A percentile compares a stretch with the other conserved stretches of the same genome.
phyloP scores from a whole-genome alignment of 2,888 invertebrate species.

The Melieria picta region DNA sequence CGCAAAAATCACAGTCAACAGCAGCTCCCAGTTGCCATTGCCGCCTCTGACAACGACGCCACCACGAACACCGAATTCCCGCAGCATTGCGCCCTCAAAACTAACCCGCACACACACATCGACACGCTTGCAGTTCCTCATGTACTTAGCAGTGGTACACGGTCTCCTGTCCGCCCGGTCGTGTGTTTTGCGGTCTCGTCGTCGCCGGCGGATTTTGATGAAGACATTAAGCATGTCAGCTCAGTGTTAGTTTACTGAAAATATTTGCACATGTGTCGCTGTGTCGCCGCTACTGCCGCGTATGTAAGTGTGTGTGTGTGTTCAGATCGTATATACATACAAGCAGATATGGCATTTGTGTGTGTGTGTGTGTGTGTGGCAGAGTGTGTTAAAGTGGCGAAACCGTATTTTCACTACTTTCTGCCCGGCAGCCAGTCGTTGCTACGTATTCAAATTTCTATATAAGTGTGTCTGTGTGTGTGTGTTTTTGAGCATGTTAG shows the following conservation, averaged over 20 bases:
- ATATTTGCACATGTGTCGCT: slow-evolving; percentile 7
- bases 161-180: neutral
- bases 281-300: neutral
- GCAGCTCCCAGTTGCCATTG: neutral
- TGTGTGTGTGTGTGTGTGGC: neutral
- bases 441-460: too few species aligned
- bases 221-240: slow-evolving; percentile 17
- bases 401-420: slow-evolving; percentile 16
- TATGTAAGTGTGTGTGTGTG: neutral
- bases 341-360: slow-evolving; percentile 1
- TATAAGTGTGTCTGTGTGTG: too few species aligned
- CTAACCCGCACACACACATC: neutral
- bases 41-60: neutral
- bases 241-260: neutral
- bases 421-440: neutral
- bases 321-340: neutral
- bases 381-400: neutral
- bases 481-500: too few species aligned
- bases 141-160: neutral
- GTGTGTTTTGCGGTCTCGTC: slow-evolving; percentile 13
- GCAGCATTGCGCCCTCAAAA: neutral
- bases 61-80: neutral
- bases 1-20: slow-evolving; percentile 35
- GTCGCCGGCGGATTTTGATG: slow-evolving; percentile 12
- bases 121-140: neutral